Evolutionary conservation across 2,113 vertebrate species (phyloP).

Genomic region (Willisornis vidua): DNA sequence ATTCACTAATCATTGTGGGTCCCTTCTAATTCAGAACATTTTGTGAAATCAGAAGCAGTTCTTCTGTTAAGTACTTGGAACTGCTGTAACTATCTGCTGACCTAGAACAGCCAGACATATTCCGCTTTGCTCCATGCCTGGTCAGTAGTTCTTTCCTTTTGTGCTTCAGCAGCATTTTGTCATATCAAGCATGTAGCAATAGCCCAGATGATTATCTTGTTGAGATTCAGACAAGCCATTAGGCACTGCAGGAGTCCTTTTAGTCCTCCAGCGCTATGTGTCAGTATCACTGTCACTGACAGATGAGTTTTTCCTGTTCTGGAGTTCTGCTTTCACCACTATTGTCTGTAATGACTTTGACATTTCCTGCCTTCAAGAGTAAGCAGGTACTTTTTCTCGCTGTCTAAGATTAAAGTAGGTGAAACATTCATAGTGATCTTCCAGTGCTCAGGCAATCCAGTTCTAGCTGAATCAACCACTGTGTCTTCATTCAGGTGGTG

Average conservation of each 20-base stretch:
- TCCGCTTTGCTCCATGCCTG: neutral
- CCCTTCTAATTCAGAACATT: neutral
- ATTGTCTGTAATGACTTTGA: neutral
- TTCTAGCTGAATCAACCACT: neutral
- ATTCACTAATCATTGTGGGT: neutral
- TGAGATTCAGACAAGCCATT: neutral
- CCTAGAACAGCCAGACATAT: neutral
- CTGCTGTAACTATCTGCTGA: neutral
- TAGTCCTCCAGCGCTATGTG: neutral
- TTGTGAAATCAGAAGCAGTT: neutral
- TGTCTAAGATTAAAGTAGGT: neutral
- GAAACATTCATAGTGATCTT: neutral
- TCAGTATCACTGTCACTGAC: neutral
- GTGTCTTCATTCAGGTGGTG: neutral
- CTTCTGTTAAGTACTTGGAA: neutral
- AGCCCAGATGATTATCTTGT: neutral
- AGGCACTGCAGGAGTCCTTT: neutral
- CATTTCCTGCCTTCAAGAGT: neutral
- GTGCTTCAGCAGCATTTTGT: neutral
- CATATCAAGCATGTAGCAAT: neutral
- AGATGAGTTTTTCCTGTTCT: neutral
- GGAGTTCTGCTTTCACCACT: neutral
- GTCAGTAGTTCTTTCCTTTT: neutral
- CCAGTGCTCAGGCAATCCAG: neutral
- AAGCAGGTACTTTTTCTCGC: neutral